Conservation (phyloP, 2,888 invertebrate genomes). For the Drosophila koepferae region DNA sequence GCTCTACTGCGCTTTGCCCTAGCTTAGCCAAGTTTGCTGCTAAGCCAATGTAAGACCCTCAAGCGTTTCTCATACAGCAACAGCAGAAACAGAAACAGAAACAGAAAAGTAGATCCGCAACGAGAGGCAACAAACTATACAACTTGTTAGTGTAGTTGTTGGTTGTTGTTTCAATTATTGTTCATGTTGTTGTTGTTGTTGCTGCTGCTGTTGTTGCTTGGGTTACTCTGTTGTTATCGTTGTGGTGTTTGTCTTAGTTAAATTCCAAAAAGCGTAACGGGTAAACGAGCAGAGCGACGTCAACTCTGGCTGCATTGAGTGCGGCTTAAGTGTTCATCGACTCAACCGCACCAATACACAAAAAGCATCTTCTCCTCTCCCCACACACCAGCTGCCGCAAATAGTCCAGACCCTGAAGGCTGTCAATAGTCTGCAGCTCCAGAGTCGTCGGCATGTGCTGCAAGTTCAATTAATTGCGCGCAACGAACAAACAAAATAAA, state of each 20-base stretch:
- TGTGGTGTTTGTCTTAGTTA: constrained; percentile 79
- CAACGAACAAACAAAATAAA: constrained; percentile 73
- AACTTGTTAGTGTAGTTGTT: constrained; percentile 55
- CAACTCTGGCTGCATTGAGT: constrained; percentile 70
- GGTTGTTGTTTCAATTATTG: constrained; percentile 31
- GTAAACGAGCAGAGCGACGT: constrained; percentile 67
- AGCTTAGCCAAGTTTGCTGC: constrained; percentile 77
- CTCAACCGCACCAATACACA: constrained; percentile 72
- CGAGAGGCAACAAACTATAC: constrained; percentile 78
- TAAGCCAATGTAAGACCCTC: constrained; percentile 82
- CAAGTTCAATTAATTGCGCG: constrained; percentile 84
- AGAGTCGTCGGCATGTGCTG: constrained; percentile 57
- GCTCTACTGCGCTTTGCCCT: constrained; percentile 28
- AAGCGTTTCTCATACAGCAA: constrained; percentile 70
- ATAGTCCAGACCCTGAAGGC: constrained; percentile 55
- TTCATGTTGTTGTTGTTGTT: constrained; percentile 2
- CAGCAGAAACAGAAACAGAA: constrained; percentile 19
- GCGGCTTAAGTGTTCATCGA: constrained; percentile 79
- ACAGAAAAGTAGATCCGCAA: constrained; percentile 45
- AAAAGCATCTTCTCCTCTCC: background rate
- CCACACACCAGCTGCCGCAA: background rate
- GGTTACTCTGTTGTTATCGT: constrained; percentile 74
- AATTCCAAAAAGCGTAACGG: constrained; percentile 79
- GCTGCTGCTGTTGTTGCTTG: constrained; percentile 29
- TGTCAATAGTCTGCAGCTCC: constrained; percentile 74